phyloP scores from a whole-genome alignment of 2,113 vertebrate genomes.

The Chaetops frenatus region DNA sequence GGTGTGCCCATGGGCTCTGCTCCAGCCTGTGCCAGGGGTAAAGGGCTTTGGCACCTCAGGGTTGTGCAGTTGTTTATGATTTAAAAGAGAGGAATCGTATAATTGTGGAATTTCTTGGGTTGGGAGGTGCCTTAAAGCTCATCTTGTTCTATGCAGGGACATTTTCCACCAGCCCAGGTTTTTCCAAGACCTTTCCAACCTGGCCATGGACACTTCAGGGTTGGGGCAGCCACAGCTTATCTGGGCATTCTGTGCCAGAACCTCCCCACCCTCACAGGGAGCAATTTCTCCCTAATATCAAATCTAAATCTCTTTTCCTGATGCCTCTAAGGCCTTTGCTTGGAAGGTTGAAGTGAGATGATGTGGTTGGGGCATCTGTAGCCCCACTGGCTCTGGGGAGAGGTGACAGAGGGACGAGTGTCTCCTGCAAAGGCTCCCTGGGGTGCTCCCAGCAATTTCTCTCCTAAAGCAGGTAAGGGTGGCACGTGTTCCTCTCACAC shows the following conservation, averaged over 20 bases:
- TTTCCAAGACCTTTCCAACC: not conserved
- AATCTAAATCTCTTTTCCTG: not conserved
- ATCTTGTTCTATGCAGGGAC: not conserved
- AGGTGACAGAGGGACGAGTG: not conserved
- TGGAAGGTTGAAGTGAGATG: rapidly evolving
- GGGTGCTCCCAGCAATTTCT: not conserved
- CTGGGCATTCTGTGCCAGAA: not conserved
- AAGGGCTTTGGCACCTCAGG: not conserved
- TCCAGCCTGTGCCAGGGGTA: not conserved
- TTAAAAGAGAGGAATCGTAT: not conserved
- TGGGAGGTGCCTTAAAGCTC: not conserved
- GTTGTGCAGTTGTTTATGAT: not conserved
- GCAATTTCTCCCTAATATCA: not conserved
- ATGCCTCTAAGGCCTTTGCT: not conserved
- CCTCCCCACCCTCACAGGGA: not conserved
- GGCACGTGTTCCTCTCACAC: rapidly evolving
- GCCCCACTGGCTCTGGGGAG: not conserved
- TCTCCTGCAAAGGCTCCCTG: not conserved
- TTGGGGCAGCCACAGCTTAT: not conserved
- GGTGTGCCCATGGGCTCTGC: rapidly evolving
- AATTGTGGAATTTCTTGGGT: not conserved
- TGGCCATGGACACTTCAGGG: not conserved
- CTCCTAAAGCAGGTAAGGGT: rapidly evolving
- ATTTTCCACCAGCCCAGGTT: not conserved
- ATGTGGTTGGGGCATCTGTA: not conserved